Base-by-base conservation (phyloP, 2,113 vertebrate genomes). In the Myiozetetes cayanensis region DNA sequence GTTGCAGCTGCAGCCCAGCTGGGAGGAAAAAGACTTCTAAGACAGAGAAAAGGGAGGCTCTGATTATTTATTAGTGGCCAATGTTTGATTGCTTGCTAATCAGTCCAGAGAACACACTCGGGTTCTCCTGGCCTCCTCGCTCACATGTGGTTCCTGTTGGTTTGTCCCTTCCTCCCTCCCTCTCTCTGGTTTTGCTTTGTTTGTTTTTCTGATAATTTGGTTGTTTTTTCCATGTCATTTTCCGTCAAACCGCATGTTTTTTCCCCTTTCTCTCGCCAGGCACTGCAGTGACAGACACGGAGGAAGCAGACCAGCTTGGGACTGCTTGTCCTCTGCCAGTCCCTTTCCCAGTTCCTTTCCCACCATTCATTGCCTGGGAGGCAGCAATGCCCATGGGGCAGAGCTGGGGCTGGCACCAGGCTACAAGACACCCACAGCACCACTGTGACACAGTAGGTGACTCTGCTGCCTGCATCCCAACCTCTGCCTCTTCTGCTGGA, bases 181-280 rank as follows among this genome's bases (percentile, higher is more conserved):
- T 20, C 67, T 20, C 56, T 67, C 90, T 87, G 92, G 92, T 86
- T 94, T 97, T 97, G 97, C 97, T 98, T 96, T 98, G 97, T 98
- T 98, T 98, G 98, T 98, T 97, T 98, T 98, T 96, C 95, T 98
- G 94, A 95, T 97, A 97, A 98, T 98, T 97, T 97, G 94, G 97
- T 98, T 98, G 97, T 98, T 97, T 98, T 84, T 98, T 97, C 98
- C 98, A 97, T 98, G 98, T 97, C 68, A 95, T 97, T 97, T 97
- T 97, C 98, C 10, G 97, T 98, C 98, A 98, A 98, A 98, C 96
- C 96, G 94, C 98, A 98, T 97, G 97, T 98, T 97, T 98, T 96
- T 98, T 96, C 97, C 95, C 96, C 96, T 97, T 97, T 97, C 87
- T 96, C 92, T 97, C 77, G 96, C 98, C 98, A 98, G 98, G 96